phyloP scores from a whole-genome alignment of 2,113 vertebrate genomes.

The Grammomys surdaster region DNA sequence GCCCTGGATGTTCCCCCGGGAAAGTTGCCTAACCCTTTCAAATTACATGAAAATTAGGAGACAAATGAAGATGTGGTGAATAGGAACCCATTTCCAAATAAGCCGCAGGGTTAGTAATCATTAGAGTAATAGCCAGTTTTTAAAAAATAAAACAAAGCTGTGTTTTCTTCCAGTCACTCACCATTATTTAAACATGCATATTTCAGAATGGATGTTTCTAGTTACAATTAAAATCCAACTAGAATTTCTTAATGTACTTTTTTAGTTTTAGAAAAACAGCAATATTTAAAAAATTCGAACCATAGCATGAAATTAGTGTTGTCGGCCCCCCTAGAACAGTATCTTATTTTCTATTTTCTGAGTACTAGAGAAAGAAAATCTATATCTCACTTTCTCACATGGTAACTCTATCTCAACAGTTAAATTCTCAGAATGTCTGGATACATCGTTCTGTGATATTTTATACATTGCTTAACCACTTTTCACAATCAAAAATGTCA shows the following conservation, averaged over 20 bases:
- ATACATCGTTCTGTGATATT: not conserved
- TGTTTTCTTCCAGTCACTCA: not conserved
- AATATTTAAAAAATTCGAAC: constrained; percentile 32
- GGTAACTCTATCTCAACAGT: not conserved
- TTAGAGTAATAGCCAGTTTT: constrained; percentile 23
- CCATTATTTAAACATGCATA: not conserved
- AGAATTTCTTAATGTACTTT: constrained; percentile 19
- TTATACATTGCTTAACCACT: constrained; percentile 1
- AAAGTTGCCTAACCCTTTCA: constrained; percentile 63
- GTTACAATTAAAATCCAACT: not conserved
- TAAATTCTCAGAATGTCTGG: not conserved
- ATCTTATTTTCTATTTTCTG: constrained; percentile 38
- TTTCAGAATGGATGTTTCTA: constrained; percentile 6
- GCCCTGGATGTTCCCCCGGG: constrained; percentile 5
- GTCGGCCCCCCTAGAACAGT: not conserved
- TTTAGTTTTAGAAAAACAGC: not conserved
- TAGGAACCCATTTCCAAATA: constrained; percentile 62
- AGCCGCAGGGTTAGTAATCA: not conserved
- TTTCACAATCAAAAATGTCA: not conserved
- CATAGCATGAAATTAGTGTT: constrained; percentile 5
- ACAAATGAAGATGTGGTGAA: constrained; percentile 72
- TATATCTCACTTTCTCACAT: not conserved
- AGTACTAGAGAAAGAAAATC: not conserved
- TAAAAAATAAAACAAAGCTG: not conserved
- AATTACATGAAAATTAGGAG: constrained; percentile 79